Percentiles rank a stretch among this genome's conserved stretches.
Evolutionary conservation across 2,113 vertebrate species (phyloP).

Genomic region (Lucifuga dentata): DNA sequence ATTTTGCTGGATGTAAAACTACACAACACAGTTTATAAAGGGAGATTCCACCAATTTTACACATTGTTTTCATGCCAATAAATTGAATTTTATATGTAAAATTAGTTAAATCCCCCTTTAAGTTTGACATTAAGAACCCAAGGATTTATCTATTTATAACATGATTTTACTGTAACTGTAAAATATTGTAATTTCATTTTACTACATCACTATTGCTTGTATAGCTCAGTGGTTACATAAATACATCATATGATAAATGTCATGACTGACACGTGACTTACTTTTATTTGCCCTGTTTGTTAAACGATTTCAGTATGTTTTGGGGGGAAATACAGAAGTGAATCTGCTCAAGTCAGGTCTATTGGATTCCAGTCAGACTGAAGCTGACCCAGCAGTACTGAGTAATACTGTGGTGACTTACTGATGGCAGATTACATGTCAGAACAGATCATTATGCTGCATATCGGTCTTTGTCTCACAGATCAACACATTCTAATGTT

Average conservation of each 20-base stretch:
- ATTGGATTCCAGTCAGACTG: background rate
- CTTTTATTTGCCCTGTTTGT: background rate
- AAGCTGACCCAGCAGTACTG: constrained; percentile 33
- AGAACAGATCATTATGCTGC: too few relatives aligned
- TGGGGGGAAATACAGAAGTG: constrained; percentile 54
- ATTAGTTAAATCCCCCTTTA: too few relatives aligned
- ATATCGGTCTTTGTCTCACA: constrained; percentile 3
- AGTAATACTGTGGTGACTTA: constrained; percentile 4
- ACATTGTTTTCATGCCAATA: too few relatives aligned
- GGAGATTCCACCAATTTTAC: background rate
- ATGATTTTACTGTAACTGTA: background rate
- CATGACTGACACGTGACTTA: background rate
- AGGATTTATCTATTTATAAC: background rate
- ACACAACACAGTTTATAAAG: background rate
- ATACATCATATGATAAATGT: too few relatives aligned
- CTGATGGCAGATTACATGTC: background rate
- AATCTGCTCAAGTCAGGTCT: constrained; percentile 55
- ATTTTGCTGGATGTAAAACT: background rate
- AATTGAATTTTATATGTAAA: too few relatives aligned
- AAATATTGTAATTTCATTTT: too few relatives aligned
- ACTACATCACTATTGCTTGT: too few relatives aligned
- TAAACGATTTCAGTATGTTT: constrained; percentile 2
- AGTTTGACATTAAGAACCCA: too few relatives aligned
- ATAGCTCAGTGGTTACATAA: too few relatives aligned
- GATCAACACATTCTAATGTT: background rate